Evolutionary conservation across 2,113 vertebrate genomes (phyloP).

Genomic region (Nettapus auritus): DNA sequence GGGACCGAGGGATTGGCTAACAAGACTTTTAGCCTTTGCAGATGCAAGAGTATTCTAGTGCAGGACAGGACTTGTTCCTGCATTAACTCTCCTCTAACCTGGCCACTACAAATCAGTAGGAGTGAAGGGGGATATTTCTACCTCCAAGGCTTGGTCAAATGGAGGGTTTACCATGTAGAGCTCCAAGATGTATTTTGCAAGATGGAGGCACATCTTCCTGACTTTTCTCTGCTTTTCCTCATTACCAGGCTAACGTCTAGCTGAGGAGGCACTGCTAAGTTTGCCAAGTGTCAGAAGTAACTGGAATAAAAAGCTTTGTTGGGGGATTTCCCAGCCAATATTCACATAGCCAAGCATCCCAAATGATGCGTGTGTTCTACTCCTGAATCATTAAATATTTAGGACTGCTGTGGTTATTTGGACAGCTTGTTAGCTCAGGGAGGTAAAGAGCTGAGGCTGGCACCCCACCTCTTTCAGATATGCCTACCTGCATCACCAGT

Average conservation of each 20-base stretch:
- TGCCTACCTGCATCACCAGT: background rate
- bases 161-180: background rate
- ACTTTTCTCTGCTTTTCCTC: background rate
- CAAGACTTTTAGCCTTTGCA: background rate
- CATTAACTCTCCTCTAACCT: background rate
- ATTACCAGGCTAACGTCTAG: background rate
- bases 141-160: background rate
- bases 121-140: background rate
- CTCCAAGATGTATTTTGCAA: background rate
- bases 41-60: background rate
- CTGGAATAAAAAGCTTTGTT: background rate
- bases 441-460: background rate
- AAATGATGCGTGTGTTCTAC: background rate
- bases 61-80: conserved; percentile 50
- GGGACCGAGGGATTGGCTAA: background rate
- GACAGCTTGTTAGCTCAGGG: background rate
- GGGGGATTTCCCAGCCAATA: conserved; percentile 50
- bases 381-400: conserved; percentile 3
- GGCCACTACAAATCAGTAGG: background rate
- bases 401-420: background rate
- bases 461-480: background rate
- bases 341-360: background rate
- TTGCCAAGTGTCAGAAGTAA: conserved; percentile 29
- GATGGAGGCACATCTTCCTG: background rate
- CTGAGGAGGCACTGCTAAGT: accelerated